phyloP scores from a whole-genome alignment of 2,113 vertebrate species.

The Sapajus apella region DNA sequence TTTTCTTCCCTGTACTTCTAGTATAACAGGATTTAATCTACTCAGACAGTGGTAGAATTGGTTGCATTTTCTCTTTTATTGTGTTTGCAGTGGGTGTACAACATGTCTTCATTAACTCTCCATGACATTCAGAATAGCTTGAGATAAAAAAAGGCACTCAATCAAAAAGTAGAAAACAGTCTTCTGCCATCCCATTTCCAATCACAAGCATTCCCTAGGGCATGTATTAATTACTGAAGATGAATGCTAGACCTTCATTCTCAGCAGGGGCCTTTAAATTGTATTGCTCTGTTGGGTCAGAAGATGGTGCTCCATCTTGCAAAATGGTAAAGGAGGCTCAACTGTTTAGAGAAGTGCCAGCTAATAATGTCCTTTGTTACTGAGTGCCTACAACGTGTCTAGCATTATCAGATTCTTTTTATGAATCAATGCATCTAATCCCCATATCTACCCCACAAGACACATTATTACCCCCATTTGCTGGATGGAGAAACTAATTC shows the following conservation, averaged over 20 bases:
- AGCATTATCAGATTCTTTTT: background rate
- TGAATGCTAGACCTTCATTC: constrained; percentile 72
- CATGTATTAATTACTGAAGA: constrained; percentile 77
- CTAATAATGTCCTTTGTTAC: background rate
- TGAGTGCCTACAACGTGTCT: background rate
- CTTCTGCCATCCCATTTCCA: constrained; percentile 43
- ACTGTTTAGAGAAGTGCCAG: background rate
- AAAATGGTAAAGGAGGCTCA: constrained; percentile 59
- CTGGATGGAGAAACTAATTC: background rate
- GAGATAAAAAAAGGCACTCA: constrained; percentile 83
- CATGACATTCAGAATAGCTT: constrained; percentile 84
- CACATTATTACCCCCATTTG: background rate
- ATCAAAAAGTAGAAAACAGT: constrained; percentile 80
- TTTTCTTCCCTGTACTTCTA: constrained; percentile 65
- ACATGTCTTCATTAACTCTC: constrained; percentile 87
- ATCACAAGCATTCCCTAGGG: constrained; percentile 71
- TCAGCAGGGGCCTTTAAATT: constrained; percentile 59
- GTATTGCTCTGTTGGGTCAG: constrained; percentile 64
- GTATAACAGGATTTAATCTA: constrained; percentile 78
- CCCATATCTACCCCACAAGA: background rate
- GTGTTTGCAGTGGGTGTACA: constrained; percentile 72
- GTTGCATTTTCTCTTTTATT: constrained; percentile 75
- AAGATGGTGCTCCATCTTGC: constrained; percentile 80
- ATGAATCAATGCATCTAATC: background rate
- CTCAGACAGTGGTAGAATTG: constrained; percentile 78